A percentile compares a stretch with the other conserved stretches of the same genome.
phyloP scores from a whole-genome alignment of 2,888 invertebrate species.

The Seira sanloemensis region DNA sequence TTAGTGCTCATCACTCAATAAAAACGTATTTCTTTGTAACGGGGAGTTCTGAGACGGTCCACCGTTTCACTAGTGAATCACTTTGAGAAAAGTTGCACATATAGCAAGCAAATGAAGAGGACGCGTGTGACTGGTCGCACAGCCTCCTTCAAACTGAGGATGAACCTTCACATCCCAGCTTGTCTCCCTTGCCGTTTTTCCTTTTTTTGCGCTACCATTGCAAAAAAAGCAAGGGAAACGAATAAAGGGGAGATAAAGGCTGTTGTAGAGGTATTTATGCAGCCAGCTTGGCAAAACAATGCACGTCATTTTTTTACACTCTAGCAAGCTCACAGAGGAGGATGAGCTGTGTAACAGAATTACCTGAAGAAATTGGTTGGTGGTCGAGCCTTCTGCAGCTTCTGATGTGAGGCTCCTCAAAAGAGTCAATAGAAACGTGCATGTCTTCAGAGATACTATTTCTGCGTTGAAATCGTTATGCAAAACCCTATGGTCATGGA shows the following conservation, averaged over 20 bases:
- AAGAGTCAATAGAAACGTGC: neutral
- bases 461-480: too few relatives aligned
- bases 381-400: neutral
- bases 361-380: neutral
- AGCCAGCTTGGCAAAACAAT: too few relatives aligned
- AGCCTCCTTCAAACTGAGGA: conserved; percentile 46
- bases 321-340: conserved; percentile 28
- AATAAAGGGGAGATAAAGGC: neutral
- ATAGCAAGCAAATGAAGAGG: neutral
- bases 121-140: conserved; percentile 28
- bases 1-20: too few relatives aligned
- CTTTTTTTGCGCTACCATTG: conserved; percentile 10
- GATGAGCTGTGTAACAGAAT: conserved; percentile 22
- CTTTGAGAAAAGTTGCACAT: neutral
- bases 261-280: too few relatives aligned
- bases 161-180: conserved; percentile 2
- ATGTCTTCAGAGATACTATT: too few relatives aligned
- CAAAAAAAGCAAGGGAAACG: neutral
- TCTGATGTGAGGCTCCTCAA: neutral
- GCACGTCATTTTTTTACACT: too few relatives aligned
- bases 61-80: too few relatives aligned
- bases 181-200: neutral
- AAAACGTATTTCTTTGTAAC: too few relatives aligned
- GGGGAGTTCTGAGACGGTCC: neutral
- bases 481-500: neutral